These are phyloP conservation scores for Vidua macroura DNA, from an alignment of 2,113 vertebrate genomes.

Conservation along the genomic window DNA sequence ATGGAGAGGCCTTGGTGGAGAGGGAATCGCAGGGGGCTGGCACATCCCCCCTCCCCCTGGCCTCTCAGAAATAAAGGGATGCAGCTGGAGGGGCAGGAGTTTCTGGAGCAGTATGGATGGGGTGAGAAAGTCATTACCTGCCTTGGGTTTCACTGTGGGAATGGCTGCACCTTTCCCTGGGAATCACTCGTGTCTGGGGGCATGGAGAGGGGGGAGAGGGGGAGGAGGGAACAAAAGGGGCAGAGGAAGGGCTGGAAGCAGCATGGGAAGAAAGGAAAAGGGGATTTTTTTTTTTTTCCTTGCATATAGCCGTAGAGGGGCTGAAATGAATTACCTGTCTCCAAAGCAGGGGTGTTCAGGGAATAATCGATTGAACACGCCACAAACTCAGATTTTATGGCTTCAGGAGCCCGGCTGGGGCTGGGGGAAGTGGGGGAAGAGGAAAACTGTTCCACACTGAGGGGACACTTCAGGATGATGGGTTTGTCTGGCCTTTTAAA, in stretches of 20 bases:
- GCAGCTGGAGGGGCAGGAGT: constrained; percentile 50
- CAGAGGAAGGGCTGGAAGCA: background rate
- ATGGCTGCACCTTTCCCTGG: constrained; percentile 41
- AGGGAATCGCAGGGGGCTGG: background rate
- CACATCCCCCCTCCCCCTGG: background rate
- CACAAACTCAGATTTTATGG: constrained; percentile 51
- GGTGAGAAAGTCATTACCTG: constrained; percentile 72
- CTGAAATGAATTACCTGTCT: constrained; percentile 71
- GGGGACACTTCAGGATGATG: background rate
- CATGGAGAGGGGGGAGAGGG: background rate
- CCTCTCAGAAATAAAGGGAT: constrained; percentile 41
- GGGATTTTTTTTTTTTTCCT: background rate
- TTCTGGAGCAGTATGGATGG: constrained; percentile 59
- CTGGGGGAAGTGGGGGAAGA: background rate
- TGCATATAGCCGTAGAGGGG: background rate
- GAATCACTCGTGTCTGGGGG: background rate
- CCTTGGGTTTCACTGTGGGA: constrained; percentile 66
- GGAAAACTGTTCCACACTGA: background rate
- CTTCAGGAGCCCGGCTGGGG: background rate
- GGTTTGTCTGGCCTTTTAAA: background rate
- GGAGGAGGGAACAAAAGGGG: background rate
- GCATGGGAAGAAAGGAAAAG: background rate
- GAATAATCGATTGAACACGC: constrained; percentile 67
- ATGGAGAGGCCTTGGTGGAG: background rate
- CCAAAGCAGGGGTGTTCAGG: constrained; percentile 23